These are phyloP conservation scores for Lerista edwardsae DNA, from an alignment of 2,797 vertebrate species.

Conservation along the genomic window DNA sequence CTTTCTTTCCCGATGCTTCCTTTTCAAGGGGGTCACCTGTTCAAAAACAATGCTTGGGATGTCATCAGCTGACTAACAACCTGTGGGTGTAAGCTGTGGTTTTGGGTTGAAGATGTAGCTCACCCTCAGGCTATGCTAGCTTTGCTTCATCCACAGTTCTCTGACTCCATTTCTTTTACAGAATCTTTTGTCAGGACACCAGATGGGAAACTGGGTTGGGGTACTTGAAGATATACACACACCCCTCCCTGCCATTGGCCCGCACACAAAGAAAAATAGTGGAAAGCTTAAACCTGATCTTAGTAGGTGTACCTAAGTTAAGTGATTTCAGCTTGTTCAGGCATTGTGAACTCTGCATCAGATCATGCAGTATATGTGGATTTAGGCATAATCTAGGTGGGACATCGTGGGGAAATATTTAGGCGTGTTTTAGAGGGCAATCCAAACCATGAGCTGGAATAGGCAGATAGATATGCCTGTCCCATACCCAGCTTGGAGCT, in stretches of 20 bases:
- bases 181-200: background rate
- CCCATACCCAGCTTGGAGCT: too few species aligned
- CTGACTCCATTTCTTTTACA: background rate
- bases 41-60: background rate
- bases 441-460: too few species aligned
- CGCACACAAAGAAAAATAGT: too few species aligned
- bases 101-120: fast-evolving
- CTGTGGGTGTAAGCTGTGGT: background rate
- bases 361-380: background rate
- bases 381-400: conserved; percentile 11
- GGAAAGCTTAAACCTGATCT: background rate
- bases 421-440: too few species aligned
- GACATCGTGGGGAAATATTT: background rate
- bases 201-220: background rate
- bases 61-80: background rate
- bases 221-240: background rate
- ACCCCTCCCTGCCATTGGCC: too few species aligned
- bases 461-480: too few species aligned
- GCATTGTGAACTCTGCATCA: background rate
- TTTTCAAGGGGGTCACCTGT: background rate
- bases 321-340: too few species aligned
- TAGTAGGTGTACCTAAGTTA: background rate
- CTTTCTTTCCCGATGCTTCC: background rate
- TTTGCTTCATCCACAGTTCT: background rate
- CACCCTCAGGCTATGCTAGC: fast-evolving